These are phyloP conservation scores for Noctuana brunneofusca DNA, from an alignment of 2,888 invertebrate genomes.

Conservation along the genomic window DNA sequence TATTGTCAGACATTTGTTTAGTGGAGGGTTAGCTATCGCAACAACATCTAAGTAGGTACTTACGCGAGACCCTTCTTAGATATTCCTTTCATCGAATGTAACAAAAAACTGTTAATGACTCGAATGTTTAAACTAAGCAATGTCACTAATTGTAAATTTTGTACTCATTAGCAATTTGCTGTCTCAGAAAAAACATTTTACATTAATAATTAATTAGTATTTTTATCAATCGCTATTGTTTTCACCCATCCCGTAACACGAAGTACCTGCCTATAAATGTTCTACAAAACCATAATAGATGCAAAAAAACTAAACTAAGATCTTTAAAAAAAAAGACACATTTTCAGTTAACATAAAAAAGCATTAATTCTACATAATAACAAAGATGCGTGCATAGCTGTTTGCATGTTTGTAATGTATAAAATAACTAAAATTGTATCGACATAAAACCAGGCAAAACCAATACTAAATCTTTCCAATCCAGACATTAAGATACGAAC, in stretches of 20 bases:
- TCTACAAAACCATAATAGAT: no score
- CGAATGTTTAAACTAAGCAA: constrained; percentile 48
- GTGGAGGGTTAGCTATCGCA: constrained; percentile 60
- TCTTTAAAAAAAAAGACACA: no score
- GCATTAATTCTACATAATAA: no score
- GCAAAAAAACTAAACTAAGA: no score
- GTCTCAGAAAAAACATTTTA: background rate
- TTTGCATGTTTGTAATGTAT: no score
- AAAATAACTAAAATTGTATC: background rate
- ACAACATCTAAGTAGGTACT: constrained; percentile 48
- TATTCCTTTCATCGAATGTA: constrained; percentile 61
- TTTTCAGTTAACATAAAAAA: no score
- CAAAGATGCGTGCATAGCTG: no score
- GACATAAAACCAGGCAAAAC: background rate
- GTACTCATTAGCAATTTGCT: constrained; percentile 44
- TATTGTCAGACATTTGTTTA: constrained; percentile 63
- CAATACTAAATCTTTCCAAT: constrained; percentile 1
- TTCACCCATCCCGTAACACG: no score
- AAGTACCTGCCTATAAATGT: no score
- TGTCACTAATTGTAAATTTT: constrained; percentile 43
- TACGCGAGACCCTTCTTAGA: constrained; percentile 45
- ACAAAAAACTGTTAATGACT: constrained; percentile 55
- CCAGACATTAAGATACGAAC: constrained; percentile 6
- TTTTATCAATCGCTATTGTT: no score
- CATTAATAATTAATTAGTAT: no score